Base-by-base conservation (phyloP, 1,140 invertebrate species). In the Camponotus pennsylvanicus region DNA sequence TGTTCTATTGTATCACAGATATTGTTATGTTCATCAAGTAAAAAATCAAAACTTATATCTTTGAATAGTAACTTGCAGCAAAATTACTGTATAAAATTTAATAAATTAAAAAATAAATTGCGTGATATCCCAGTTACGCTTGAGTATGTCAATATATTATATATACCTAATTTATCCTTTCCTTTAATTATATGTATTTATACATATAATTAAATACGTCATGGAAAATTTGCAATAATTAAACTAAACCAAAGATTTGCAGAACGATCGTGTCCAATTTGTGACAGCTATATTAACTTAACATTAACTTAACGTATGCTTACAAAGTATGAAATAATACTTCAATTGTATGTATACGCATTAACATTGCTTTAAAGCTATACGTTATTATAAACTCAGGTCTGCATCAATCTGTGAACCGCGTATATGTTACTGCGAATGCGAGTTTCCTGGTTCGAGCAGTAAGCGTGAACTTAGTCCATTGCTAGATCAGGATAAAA, bases 381-480 rank as follows among this genome's bases (percentile, higher is more conserved):
- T 55, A 34, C 21, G 69, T 59, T 76, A 80, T 40, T 70, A 9
- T 37, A 70, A 67, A 27, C 57, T 86, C 55, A 18, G 11, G 63
- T 76, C 71, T 45, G 21, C 11, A 57, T 45, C 64, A 18, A 63
- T 61, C 59, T 42, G 15, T 75, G 9, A 73, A 59, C 49, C 59
- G 40, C 45, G 18, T 75, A 80, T 8, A 49, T 21, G 6, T 37
- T 45, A 80, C 69, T 61, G 64, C 55, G 55, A 67, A 40, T 15
- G 37, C 40, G 11, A 55, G 34, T 86, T 69, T 49, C 76, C 79
- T 89, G 88, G 73, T 87, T 90, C 82, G 69, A 83, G 67, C 89
- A 91, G 78, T 69, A 85, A 89, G 85, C 79, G 86, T 91, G 70
- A 91, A 91, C 90, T 91, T 89, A 91, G 83, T 90, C 79, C 88